phyloP scores from a whole-genome alignment of 2,888 invertebrate genomes.

The Yponomeuta malinellus region DNA sequence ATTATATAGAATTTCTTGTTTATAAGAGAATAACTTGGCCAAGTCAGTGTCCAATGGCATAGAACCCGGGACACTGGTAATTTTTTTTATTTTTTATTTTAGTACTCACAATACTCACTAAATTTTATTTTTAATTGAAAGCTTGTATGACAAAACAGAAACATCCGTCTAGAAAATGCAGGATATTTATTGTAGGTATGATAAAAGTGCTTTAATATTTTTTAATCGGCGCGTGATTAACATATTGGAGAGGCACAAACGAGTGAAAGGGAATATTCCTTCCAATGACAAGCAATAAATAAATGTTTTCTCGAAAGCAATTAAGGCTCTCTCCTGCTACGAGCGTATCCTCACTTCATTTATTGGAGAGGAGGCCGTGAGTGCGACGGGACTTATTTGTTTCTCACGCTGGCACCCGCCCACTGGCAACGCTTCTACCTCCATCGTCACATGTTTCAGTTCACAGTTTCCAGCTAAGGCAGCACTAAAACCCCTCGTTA shows the following conservation, averaged over 20 bases:
- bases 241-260: not conserved
- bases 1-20: no score
- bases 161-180: no score
- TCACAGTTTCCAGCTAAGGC: slow-evolving; percentile 30
- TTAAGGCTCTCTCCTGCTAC: slow-evolving; percentile 42
- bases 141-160: no score
- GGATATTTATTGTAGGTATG: no score
- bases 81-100: no score
- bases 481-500: slow-evolving; percentile 49
- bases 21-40: no score
- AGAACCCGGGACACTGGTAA: no score
- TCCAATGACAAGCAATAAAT: slow-evolving; percentile 35
- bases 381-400: slow-evolving; percentile 56
- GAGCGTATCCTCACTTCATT: slow-evolving; percentile 37
- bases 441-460: slow-evolving; percentile 20
- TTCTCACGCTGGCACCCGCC: slow-evolving; percentile 72
- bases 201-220: not conserved
- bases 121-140: no score
- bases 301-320: slow-evolving; percentile 41
- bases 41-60: no score
- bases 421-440: slow-evolving; percentile 41
- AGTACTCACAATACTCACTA: no score
- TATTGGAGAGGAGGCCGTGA: slow-evolving; percentile 39
- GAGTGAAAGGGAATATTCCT: slow-evolving; percentile 6
- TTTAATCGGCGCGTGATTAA: slow-evolving; percentile 1